These are phyloP conservation scores for Rotaria socialis DNA, from an alignment of 2,888 invertebrate genomes.

Conservation along the genomic window DNA sequence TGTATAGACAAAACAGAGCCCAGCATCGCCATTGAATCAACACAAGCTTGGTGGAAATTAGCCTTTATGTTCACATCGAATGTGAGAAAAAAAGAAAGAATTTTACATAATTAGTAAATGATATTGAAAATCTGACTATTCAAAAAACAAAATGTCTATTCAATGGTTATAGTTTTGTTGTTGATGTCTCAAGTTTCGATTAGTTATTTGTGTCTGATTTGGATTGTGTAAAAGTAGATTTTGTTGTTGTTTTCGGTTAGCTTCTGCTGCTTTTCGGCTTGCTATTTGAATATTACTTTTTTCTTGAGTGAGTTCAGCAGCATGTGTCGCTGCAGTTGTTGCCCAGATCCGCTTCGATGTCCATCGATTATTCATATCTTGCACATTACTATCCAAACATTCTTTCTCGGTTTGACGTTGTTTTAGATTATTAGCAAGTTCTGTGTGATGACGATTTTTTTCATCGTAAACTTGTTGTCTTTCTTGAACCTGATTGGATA, in stretches of 20 bases:
- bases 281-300: not conserved
- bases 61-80: too few species aligned
- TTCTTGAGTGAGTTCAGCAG: not conserved
- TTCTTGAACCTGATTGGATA: not conserved
- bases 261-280: not conserved
- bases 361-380: not conserved
- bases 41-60: too few species aligned
- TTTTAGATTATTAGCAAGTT: not conserved
- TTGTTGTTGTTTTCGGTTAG: not conserved
- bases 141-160: too few species aligned
- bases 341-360: not conserved
- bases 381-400: not conserved
- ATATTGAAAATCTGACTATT: too few species aligned
- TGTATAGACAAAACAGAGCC: too few species aligned
- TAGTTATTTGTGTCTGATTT: too few species aligned
- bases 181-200: too few species aligned
- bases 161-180: too few species aligned
- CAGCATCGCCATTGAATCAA: too few species aligned
- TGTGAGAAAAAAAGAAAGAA: too few species aligned
- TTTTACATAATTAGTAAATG: too few species aligned
- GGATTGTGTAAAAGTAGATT: too few species aligned
- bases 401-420: not conserved
- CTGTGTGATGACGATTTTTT: not conserved
- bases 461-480: not conserved
- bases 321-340: not conserved